Percentiles rank a stretch among this genome's conserved stretches.
Evolutionary conservation across 2,888 invertebrate species (phyloP).

Genomic region (Athripsodes cinereus): DNA sequence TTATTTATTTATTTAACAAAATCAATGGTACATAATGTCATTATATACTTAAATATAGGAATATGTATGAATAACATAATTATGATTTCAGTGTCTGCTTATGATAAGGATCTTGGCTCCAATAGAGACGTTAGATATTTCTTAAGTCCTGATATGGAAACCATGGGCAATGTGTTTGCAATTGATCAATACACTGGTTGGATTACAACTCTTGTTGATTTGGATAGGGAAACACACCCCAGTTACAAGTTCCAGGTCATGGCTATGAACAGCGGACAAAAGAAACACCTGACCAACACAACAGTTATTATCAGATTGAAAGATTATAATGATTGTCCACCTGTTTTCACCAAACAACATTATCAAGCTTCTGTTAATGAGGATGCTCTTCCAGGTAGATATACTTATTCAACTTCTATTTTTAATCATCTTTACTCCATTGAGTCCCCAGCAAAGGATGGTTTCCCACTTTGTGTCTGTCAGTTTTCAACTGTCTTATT

Average conservation of each 20-base stretch:
- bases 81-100: constrained; percentile 41
- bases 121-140: constrained; percentile 82
- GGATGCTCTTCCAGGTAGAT: constrained; percentile 59
- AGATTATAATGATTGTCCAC: constrained; percentile 91
- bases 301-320: constrained; percentile 72
- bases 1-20: no score
- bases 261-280: constrained; percentile 72
- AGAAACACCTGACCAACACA: constrained; percentile 63
- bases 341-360: constrained; percentile 61
- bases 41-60: no score
- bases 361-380: constrained; percentile 68
- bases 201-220: constrained; percentile 65
- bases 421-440: no score
- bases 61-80: no score
- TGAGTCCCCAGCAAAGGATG: no score
- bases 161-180: constrained; percentile 65
- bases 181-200: constrained; percentile 85
- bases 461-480: no score
- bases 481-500: no score
- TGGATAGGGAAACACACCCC: constrained; percentile 72
- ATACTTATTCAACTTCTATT: not conserved
- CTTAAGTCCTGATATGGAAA: constrained; percentile 59
- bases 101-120: constrained; percentile 66
- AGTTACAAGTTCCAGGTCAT: constrained; percentile 73
- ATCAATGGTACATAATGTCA: no score